Percentiles rank a stretch among this genome's conserved stretches.
Evolutionary conservation across 1,140 invertebrate genomes (phyloP).

Genomic region (Ips nitidus): DNA sequence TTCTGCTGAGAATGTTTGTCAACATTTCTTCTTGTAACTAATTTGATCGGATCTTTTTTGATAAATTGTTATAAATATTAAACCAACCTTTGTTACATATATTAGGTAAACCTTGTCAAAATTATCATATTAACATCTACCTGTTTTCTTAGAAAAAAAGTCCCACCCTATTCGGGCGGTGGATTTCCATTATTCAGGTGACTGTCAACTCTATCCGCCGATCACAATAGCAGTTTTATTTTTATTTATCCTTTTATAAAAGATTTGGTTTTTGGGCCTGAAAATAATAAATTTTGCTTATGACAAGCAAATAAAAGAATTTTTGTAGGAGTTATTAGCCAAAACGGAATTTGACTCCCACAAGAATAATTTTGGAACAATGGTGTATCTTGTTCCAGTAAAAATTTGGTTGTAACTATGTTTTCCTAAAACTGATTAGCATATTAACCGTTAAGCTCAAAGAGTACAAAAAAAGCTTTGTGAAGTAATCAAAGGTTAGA

Average conservation of each 20-base stretch:
- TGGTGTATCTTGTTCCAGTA: too few relatives aligned
- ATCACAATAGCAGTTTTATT: constrained; percentile 11
- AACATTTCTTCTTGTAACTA: too few relatives aligned
- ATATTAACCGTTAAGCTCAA: neutral
- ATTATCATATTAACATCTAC: constrained; percentile 22
- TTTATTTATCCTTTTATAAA: constrained; percentile 21
- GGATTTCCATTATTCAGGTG: constrained; percentile 19
- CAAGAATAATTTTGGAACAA: neutral
- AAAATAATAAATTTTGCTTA: constrained; percentile 22
- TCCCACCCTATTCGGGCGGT: neutral
- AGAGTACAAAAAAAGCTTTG: neutral
- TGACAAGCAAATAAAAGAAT: constrained; percentile 12
- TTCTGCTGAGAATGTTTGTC: too few relatives aligned
- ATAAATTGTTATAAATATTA: too few relatives aligned
- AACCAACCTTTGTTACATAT: too few relatives aligned
- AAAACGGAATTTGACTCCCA: neutral
- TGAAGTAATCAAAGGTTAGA: neutral
- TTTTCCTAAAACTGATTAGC: neutral
- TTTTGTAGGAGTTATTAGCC: constrained; percentile 10
- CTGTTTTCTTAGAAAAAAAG: constrained; percentile 9
- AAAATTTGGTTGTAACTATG: neutral
- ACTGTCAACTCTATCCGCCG: constrained; percentile 16
- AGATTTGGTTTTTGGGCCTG: constrained; percentile 8
- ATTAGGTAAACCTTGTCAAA: neutral
- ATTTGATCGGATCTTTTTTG: too few relatives aligned